Conservation (phyloP, 2,797 vertebrate genomes). For the Carduelis carduelis region DNA sequence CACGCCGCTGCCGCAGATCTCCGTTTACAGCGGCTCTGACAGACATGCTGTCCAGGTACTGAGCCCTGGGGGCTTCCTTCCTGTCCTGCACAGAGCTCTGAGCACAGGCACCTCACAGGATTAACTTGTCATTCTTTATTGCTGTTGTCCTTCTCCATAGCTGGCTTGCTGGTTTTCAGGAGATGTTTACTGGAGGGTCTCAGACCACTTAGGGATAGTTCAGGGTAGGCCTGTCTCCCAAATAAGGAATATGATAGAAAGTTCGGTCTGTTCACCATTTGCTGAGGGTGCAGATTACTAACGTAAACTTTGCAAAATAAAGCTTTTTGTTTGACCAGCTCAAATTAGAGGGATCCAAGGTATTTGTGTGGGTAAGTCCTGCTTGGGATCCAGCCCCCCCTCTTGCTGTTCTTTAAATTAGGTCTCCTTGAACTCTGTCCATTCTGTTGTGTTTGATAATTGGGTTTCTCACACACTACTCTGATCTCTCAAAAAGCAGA, state of each 20-base stretch:
- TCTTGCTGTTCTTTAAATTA: background rate
- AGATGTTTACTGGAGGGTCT: background rate
- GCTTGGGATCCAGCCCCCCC: background rate
- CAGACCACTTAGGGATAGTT: background rate
- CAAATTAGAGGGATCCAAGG: background rate
- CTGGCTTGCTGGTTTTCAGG: background rate
- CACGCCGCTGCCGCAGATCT: conserved; percentile 79
- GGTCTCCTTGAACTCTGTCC: background rate
- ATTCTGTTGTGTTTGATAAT: background rate
- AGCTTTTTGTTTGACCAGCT: background rate
- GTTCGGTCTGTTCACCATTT: background rate
- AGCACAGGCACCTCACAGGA: background rate
- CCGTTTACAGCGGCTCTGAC: conserved; percentile 85
- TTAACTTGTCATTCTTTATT: background rate
- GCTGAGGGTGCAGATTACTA: background rate
- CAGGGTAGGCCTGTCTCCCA: background rate
- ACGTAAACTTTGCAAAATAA: background rate
- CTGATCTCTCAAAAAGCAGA: background rate
- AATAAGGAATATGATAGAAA: background rate
- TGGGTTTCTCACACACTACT: background rate
- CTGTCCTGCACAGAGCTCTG: background rate
- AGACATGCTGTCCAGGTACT: conserved; percentile 90
- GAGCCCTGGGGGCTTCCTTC: background rate
- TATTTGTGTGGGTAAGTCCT: background rate
- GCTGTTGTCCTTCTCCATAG: background rate